A percentile compares a stretch with the other conserved stretches of the same genome.
Evolutionary conservation across 2,797 vertebrate species (phyloP).

Genomic region (Halcyon chelicuti): DNA sequence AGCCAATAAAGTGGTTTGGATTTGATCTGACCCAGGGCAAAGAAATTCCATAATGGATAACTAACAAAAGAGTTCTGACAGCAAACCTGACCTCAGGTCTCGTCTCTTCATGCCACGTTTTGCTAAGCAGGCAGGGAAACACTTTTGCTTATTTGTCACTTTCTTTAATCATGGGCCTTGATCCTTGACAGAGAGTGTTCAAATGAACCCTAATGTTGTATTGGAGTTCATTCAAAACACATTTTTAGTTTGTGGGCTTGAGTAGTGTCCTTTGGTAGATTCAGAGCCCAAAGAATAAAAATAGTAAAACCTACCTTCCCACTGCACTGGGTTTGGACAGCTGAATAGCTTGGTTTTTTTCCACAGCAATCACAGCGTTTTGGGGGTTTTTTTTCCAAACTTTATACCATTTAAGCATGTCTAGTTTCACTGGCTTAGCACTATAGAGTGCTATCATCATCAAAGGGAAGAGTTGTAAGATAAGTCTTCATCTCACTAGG

Average conservation of each 20-base stretch:
- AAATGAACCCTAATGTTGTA: not conserved
- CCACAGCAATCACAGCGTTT: not conserved
- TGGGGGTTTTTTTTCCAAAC: not conserved
- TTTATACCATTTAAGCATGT: not conserved
- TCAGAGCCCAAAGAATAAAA: not conserved
- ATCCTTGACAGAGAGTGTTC: not conserved
- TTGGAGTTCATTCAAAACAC: not conserved
- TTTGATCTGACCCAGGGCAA: not conserved
- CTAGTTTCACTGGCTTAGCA: conserved; percentile 24
- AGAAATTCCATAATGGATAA: not conserved
- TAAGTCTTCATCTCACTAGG: conserved; percentile 61
- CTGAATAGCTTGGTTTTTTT: not conserved
- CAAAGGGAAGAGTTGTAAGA: conserved; percentile 65
- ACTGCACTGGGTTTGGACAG: not conserved
- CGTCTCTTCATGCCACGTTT: not conserved
- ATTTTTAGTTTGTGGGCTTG: not conserved
- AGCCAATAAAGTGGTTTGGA: not conserved
- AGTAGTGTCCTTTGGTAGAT: not conserved
- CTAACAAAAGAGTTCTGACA: not conserved
- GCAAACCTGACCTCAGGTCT: not conserved
- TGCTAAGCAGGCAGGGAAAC: conserved; percentile 14
- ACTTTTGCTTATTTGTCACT: conserved; percentile 7
- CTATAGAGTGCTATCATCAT: conserved; percentile 35
- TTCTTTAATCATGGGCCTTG: not conserved
- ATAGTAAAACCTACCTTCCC: not conserved